Conservation (phyloP, 53 echinoderm and acorn worm genomes). For the Echinometra lucunter region DNA sequence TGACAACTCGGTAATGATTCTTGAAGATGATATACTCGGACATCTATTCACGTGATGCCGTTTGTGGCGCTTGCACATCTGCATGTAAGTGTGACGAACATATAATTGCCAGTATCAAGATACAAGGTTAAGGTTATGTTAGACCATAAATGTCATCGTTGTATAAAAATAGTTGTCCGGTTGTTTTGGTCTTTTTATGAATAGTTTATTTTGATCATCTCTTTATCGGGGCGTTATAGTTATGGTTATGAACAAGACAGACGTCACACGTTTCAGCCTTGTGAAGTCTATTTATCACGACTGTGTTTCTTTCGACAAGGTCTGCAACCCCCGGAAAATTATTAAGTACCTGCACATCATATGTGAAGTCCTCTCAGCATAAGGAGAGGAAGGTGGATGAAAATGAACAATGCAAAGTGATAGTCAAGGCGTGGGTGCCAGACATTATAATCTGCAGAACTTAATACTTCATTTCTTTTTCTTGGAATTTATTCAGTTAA, state of each 20-base stretch:
- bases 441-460: not conserved
- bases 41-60: not conserved
- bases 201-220: not conserved
- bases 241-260: slow-evolving; percentile 6
- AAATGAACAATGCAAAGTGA: not conserved
- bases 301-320: not conserved
- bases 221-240: slow-evolving; percentile 16
- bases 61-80: not conserved
- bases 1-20: slow-evolving; percentile 27
- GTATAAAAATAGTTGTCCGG: not conserved
- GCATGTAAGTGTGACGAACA: not conserved
- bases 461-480: not conserved
- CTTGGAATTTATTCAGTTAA: not conserved
- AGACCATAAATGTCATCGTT: not conserved
- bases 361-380: too few species aligned
- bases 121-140: not conserved
- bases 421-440: not conserved
- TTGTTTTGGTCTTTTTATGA: not conserved
- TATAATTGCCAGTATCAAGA: not conserved
- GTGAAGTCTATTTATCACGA: not conserved
- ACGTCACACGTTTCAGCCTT: not conserved
- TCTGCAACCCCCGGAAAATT: not conserved
- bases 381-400: not conserved
- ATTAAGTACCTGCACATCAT: too few species aligned
- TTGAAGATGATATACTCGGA: slow-evolving; percentile 23